Evolutionary conservation across 2,113 vertebrate genomes (phyloP), one percentile per base, ranked within the genome.

Genomic region (Tor tambroides): DNA sequence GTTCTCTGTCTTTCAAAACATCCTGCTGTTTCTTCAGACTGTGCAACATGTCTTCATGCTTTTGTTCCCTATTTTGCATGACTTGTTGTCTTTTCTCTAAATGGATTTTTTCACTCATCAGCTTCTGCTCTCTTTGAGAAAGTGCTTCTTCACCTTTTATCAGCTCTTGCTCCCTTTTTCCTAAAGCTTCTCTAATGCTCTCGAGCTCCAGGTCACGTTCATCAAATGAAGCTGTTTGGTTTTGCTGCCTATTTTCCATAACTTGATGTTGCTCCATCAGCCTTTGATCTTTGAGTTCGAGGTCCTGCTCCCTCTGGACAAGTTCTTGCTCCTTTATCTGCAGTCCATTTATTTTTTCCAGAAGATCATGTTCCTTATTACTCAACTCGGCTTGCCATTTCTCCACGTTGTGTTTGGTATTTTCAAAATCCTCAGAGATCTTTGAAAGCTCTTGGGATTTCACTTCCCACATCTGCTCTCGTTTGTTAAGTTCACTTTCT

Each of bases 71-170:
- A 41, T 90, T 87, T 63, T 86, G 78, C 23, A 84, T 26, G 59
- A 67, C 77, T 79, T 86, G 61, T 84, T 87, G 80, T 87, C 80
- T 87, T 78, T 84, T 86, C 26, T 84, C 78, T 49, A 84, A 61
- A 77, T 61, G 41, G 43, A 87, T 85, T 86, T 90, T 84, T 30
- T 69, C 41, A 54, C 61, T 78, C 17, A 38, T 83, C 30, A 89
- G 46, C 51, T 84, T 51, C 41, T 90, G 67, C 30, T 87, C 86
- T 54, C 80, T 81, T 84, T 77, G 85, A 28, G 59, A 59, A 76
- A 87, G 38, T 6, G 49, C 80, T n/a, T 80, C 86, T 32, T 87
- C 80, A 11, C 56, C 76, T 51, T 90, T 83, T 9, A 15, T 59
- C 35, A 90, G 43, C 56, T 85, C 84, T 86, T 86, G 83, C 83